Conservation (phyloP, 2,797 vertebrate species). For the Distichodus sexfasciatus region DNA sequence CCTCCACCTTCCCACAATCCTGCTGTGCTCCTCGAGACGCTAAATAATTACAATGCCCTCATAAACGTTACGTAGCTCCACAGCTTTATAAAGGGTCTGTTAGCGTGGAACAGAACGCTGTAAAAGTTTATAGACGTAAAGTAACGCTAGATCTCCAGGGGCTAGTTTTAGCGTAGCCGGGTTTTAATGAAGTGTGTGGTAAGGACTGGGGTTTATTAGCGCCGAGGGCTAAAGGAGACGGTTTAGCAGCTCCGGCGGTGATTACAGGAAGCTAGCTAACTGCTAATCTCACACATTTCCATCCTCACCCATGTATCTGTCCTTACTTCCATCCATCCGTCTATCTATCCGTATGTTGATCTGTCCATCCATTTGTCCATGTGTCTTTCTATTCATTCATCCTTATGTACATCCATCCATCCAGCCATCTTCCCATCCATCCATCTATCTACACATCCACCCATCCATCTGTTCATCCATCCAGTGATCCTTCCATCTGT, state of each 20-base stretch:
- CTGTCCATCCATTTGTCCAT: no score
- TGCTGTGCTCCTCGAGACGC: slow-evolving; percentile 11
- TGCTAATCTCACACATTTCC: background rate
- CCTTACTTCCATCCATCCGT: no score
- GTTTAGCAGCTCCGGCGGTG: background rate
- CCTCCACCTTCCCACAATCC: background rate
- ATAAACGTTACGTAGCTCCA: slow-evolving; percentile 18
- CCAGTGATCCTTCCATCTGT: no score
- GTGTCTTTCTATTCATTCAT: no score
- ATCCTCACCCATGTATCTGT: no score
- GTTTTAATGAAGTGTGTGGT: slow-evolving; percentile 6
- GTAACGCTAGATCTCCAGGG: background rate
- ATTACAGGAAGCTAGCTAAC: background rate
- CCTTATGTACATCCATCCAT: no score
- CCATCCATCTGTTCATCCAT: no score
- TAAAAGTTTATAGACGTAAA: slow-evolving; percentile 34
- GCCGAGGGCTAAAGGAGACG: background rate
- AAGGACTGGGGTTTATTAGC: slow-evolving; percentile 2
- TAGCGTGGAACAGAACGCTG: slow-evolving; percentile 7
- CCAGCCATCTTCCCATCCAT: no score
- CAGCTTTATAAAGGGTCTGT: background rate
- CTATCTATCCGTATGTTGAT: no score
- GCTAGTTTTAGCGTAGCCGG: background rate
- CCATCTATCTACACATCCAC: no score
- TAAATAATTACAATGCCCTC: slow-evolving; percentile 14